Base-by-base conservation (phyloP, 2,888 invertebrate genomes). In the Phrixothrix hirtus region DNA sequence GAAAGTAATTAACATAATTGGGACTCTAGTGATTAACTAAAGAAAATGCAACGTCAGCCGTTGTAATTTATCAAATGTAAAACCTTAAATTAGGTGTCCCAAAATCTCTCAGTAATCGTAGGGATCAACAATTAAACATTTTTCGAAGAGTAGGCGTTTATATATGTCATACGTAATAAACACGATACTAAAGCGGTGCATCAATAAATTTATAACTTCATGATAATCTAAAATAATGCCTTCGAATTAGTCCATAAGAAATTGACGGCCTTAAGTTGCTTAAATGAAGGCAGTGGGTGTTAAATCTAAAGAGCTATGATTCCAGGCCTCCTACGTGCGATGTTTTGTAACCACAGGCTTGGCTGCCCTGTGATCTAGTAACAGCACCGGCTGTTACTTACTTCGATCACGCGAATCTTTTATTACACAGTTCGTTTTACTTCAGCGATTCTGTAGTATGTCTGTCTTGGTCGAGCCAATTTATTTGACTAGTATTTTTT, bases 281-380 rank as follows among this genome's bases (percentile, higher is more conserved):
- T 29, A 54, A 54, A 54, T 44, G 44, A 54, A 48, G 48, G 36
- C 48, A 12, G 56, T 58, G 55, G 58, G 58, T 58, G 58, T 58
- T 56, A 47, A 51, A 53, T 58, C 56, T 30, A 35, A 54, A 56
- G 53, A 55, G 57, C 52, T 55, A 55, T 49, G 52, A 58, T 55
- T 55, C 48, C 37, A 49, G 29, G 35, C 51, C 45, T 55, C 59
- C 57, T 36, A 59, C 59, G 54, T 55, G 49, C 48, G 30, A 46
- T 55, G 48, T 59, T 59, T 59, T 57, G 59, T 59, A 59, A 59
- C 57, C 42, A 47, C 45, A 52, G 59, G 59, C 59, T 57, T 57
- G 59, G 59, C 55, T 45, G 50, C 55, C 38, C 44, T 44, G 39
- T 54, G 54, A 54, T 54, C 54, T 54, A 48, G 44, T 54, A 54